Percentiles rank a stretch among this genome's conserved stretches.
phyloP scores from a whole-genome alignment of 2,888 invertebrate species.

The Campoplex capitator region DNA sequence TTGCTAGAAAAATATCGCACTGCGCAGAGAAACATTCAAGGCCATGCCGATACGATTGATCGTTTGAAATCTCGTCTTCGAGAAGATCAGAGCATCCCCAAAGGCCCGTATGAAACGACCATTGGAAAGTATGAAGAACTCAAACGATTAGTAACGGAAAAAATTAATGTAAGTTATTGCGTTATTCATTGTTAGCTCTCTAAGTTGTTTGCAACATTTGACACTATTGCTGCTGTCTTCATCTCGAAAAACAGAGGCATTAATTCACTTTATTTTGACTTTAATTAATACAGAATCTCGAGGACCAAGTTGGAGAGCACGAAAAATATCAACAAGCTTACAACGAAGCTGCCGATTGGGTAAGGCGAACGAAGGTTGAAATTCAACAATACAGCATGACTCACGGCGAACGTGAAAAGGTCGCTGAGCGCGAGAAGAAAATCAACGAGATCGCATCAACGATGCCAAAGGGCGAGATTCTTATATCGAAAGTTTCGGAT shows the following conservation, averaged over 20 bases:
- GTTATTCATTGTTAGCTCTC: background rate
- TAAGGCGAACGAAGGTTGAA: constrained; percentile 92
- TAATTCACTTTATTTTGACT: background rate
- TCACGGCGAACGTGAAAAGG: constrained; percentile 93
- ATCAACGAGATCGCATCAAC: constrained; percentile 89
- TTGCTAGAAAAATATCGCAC: constrained; percentile 94
- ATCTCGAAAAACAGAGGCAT: too few relatives aligned
- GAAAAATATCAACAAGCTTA: constrained; percentile 94
- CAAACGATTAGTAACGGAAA: constrained; percentile 88
- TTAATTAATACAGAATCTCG: constrained; percentile 87
- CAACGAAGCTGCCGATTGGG: constrained; percentile 94
- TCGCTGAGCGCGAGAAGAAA: constrained; percentile 91
- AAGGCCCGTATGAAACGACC: constrained; percentile 89
- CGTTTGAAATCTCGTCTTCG: constrained; percentile 90
- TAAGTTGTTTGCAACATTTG: background rate
- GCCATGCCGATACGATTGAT: constrained; percentile 92
- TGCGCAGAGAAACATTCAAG: constrained; percentile 92
- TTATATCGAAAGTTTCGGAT: constrained; percentile 91
- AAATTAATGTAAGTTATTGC: constrained; percentile 87
- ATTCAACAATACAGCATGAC: constrained; percentile 94
- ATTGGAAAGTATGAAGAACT: constrained; percentile 90
- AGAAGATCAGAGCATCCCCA: constrained; percentile 89
- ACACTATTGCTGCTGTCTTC: background rate
- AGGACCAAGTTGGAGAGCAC: constrained; percentile 94
- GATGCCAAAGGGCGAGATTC: constrained; percentile 90